Percentiles rank a stretch among this genome's conserved stretches.
phyloP scores from a whole-genome alignment of 2,797 vertebrate genomes.

The Anableps anableps region DNA sequence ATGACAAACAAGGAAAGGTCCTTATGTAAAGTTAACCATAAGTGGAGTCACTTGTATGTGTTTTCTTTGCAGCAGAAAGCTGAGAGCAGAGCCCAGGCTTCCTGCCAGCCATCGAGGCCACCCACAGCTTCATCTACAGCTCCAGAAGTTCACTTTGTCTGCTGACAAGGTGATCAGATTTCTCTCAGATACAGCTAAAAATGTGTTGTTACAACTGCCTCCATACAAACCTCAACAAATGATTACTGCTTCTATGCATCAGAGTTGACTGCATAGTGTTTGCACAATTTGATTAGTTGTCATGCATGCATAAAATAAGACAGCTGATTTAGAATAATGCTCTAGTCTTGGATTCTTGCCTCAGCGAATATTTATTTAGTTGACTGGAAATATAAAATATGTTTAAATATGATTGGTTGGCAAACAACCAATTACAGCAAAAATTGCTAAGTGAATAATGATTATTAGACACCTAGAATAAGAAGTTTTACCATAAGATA shows the following conservation, averaged over 20 bases:
- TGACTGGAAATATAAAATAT: not conserved
- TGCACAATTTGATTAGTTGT: not conserved
- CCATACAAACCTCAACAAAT: no score
- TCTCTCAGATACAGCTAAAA: constrained; percentile 7
- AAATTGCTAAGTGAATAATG: not conserved
- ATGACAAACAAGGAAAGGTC: constrained; percentile 61
- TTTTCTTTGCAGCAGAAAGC: constrained; percentile 74
- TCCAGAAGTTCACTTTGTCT: constrained; percentile 84
- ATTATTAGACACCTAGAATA: not conserved
- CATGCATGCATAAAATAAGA: not conserved
- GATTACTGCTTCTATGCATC: not conserved
- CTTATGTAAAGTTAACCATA: constrained; percentile 74
- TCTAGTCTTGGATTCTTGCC: not conserved
- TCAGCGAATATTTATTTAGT: not conserved
- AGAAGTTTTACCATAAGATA: not conserved
- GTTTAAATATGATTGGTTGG: not conserved
- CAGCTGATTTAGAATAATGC: not conserved
- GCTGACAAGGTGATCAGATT: constrained; percentile 81
- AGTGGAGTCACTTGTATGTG: constrained; percentile 72
- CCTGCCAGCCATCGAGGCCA: constrained; percentile 59
- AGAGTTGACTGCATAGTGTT: not conserved
- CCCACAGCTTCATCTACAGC: constrained; percentile 77
- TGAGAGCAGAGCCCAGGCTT: constrained; percentile 57
- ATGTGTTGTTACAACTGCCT: constrained; percentile 1
- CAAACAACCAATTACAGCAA: not conserved